Evolutionary conservation across 2,113 vertebrate species (phyloP), one percentile per base, ranked within the genome.

Genomic region (Mormyrus lacerda): DNA sequence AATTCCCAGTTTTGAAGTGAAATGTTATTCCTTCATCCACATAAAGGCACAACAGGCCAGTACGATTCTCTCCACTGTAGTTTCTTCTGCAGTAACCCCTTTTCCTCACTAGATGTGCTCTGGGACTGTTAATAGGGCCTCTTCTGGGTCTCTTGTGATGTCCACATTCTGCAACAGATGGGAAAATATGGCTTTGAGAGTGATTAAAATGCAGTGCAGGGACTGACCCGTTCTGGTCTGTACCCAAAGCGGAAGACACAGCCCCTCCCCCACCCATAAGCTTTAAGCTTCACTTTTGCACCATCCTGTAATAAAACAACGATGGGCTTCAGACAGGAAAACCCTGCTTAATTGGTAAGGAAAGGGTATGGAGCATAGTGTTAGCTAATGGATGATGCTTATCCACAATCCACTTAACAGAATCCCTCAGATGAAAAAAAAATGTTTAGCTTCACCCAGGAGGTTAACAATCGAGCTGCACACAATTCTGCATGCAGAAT

Each of bases 101-200:
- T 50, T 35, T 8, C 55, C 35, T 89, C 8, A 87, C 91, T 94
- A 96, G 90, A 92, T 93, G 94, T 96, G 96, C 0, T 95, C 94
- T 0, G 96, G 96, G 10, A 96, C 96, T 0, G 95, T 96, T 91
- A 95, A 92, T 15, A 98, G 83, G 0, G 97, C 97, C 24, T 97
- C 97, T 0, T 94, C 94, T 0, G 97, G 91, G 0, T 97, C 95
- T 90, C 96, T 91, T 90, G 95, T 95, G 91, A 98, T 93, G 1
- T 97, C 95, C 21, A 98, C 96, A 2, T 98, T 96, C 96, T 96
- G 91, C 39, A 89, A 90, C 45, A 94, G 31, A 92, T 82, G 89
- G 35, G 6, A 90, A 39, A 47, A 50, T 0, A 45, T 6, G 19
- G 65, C 48, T 27, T 48, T 4, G 48, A 89, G 83, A 53, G 21